These are phyloP conservation scores for Apodemus speciosus DNA, from an alignment of 2,113 vertebrate genomes.

Conservation along the genomic window DNA sequence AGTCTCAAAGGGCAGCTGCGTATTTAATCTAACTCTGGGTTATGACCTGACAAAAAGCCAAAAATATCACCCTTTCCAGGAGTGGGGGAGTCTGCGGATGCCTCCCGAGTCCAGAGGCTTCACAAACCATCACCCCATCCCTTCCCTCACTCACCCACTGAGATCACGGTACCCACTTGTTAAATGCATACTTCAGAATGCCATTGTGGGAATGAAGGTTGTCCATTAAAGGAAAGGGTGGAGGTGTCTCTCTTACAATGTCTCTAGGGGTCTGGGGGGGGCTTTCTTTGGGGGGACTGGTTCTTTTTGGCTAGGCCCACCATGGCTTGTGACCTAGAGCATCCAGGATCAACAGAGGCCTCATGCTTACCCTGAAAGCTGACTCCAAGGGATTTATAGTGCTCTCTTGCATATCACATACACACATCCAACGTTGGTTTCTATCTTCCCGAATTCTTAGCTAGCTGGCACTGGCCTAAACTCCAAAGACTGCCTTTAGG, in stretches of 20 bases:
- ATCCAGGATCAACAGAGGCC: slow-evolving; percentile 79
- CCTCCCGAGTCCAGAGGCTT: slow-evolving; percentile 84
- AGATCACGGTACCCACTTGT: slow-evolving; percentile 76
- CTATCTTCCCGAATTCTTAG: slow-evolving; percentile 82
- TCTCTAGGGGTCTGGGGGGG: slow-evolving; percentile 43
- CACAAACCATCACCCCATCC: slow-evolving; percentile 78
- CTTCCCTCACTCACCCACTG: slow-evolving; percentile 80
- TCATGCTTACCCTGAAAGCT: slow-evolving; percentile 76
- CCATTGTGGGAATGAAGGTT: slow-evolving; percentile 78
- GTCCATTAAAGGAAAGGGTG: slow-evolving; percentile 76
- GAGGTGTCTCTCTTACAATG: slow-evolving; percentile 77
- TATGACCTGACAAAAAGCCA: slow-evolving; percentile 86
- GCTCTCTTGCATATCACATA: slow-evolving; percentile 74
- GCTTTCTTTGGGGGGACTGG: slow-evolving; percentile 27
- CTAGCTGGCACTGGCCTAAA: slow-evolving; percentile 86
- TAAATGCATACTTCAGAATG: slow-evolving; percentile 50
- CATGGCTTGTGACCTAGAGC: slow-evolving; percentile 76
- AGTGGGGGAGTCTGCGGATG: slow-evolving; percentile 83
- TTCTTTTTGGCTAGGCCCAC: slow-evolving; percentile 69
- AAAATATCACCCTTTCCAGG: slow-evolving; percentile 83
- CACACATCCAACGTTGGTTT: slow-evolving; percentile 58
- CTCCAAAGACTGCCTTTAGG: slow-evolving; percentile 90
- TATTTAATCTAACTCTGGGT: slow-evolving; percentile 84
- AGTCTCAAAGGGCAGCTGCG: slow-evolving; percentile 85
- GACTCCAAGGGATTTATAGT: slow-evolving; percentile 79